Evolutionary conservation across 2,888 invertebrate species (phyloP).

Genomic region (Mylabris sibirica): DNA sequence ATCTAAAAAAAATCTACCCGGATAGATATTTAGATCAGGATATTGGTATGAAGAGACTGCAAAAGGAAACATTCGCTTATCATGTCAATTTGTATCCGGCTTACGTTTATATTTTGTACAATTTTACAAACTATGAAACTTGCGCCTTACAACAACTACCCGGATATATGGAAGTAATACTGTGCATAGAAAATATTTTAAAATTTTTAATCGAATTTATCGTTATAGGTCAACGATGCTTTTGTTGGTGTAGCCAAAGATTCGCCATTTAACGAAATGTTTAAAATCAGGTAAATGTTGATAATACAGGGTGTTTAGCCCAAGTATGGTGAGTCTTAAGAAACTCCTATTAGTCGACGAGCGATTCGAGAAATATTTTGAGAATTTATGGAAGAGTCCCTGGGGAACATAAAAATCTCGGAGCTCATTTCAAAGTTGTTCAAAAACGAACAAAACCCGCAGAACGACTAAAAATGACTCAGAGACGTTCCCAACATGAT

Average conservation of each 20-base stretch:
- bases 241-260: constrained; percentile 45
- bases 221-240: constrained; percentile 38
- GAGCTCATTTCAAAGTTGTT: no score
- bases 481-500: no score
- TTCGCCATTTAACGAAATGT: constrained; percentile 48
- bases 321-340: no score
- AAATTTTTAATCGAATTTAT: neutral
- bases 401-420: no score
- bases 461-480: no score
- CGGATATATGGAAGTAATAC: constrained; percentile 46
- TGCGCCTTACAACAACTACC: constrained; percentile 62
- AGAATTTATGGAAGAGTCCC: no score
- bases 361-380: no score
- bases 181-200: neutral
- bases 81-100: constrained; percentile 57
- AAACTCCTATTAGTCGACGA: no score
- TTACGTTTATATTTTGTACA: constrained; percentile 60
- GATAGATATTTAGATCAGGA: constrained; percentile 55
- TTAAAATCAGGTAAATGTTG: constrained; percentile 50
- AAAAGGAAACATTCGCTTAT: constrained; percentile 59
- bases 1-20: constrained; percentile 56
- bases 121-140: constrained; percentile 62
- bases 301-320: no score
- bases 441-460: no score
- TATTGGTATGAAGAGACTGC: constrained; percentile 56